These are phyloP conservation scores for Acleris cristana DNA, from an alignment of 2,888 invertebrate species.

Conservation along the genomic window DNA sequence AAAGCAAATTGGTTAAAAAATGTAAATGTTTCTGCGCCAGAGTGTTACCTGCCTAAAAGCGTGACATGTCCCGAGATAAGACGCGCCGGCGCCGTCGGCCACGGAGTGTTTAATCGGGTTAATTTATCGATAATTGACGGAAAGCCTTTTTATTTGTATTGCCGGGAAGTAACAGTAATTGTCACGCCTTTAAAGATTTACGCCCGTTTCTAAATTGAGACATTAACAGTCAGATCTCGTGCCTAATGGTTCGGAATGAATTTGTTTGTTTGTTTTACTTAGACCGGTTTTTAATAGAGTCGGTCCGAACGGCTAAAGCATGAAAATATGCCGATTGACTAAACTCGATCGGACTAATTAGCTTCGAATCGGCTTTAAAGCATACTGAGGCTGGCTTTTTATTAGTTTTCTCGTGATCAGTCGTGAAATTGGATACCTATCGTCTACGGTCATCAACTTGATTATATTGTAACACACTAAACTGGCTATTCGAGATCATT, in stretches of 20 bases:
- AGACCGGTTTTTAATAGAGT: slow-evolving; percentile 59
- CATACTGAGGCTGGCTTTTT: slow-evolving; percentile 37
- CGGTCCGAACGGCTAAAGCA: slow-evolving; percentile 11
- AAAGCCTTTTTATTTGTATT: slow-evolving; percentile 83
- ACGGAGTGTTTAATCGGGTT: slow-evolving; percentile 81
- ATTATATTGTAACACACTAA: slow-evolving; percentile 39
- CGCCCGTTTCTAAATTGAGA: slow-evolving; percentile 84
- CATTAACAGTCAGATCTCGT: slow-evolving; percentile 83
- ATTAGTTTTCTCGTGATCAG: slow-evolving; percentile 37
- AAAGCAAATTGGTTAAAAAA: slow-evolving; percentile 78
- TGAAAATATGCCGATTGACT: slow-evolving; percentile 30
- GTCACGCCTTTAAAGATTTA: slow-evolving; percentile 84
- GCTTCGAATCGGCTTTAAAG: slow-evolving; percentile 28
- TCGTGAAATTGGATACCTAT: slow-evolving; percentile 36
- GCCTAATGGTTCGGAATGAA: slow-evolving; percentile 83
- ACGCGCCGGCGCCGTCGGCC: slow-evolving; percentile 78
- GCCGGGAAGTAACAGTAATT: slow-evolving; percentile 83
- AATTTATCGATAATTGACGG: slow-evolving; percentile 84
- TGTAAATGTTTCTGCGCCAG: slow-evolving; percentile 65
- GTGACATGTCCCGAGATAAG: slow-evolving; percentile 81
- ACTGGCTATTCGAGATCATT: slow-evolving; percentile 41
- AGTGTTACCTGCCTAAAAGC: slow-evolving; percentile 80
- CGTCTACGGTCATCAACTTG: slow-evolving; percentile 37
- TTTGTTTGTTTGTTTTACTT: slow-evolving; percentile 79
- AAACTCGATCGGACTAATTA: slow-evolving; percentile 39